Base-by-base conservation (phyloP, 1,140 invertebrate genomes). In the Zaprionus inermis region DNA sequence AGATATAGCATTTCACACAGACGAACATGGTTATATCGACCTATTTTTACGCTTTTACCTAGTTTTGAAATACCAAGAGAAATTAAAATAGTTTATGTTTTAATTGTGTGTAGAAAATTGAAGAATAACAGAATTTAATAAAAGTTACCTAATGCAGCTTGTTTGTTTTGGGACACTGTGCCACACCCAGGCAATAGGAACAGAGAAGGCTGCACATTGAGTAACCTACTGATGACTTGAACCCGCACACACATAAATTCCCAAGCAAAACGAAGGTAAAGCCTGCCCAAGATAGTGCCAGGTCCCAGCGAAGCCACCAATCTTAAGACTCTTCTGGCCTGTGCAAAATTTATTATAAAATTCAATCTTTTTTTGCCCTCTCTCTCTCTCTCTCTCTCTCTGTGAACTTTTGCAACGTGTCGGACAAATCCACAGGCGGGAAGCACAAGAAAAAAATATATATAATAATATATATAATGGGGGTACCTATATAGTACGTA, bases 291-390 rank as follows among this genome's bases (percentile, higher is more conserved):
- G 56, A 73, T 59, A 73, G 55, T 18, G 32, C 16, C 32, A 58
- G 34, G 30, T 11, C 51, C 22, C 71, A 38, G 18, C n/a, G 51
- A 34, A 18, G 32, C 41, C 44, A 68, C 34, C 57, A 68, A 73
- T 73, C 65, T 61, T 61, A 56, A 69, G 57, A 56, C 71, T 73
- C 32, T 46, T 59, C 34, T 67, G 63, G 74, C 75, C 82, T 79
- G 46, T 18, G 61, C 49, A 65, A 77, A 89, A 88, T 89, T 89
- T 88, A 88, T 88, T 88, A 79, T 84, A 83, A 89, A 89, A 88
- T 80, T 89, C 84, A 89, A 88, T 89, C 67, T 89, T 84, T 78
- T 72, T 72, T 76, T 51, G 20, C 3, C 18, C 0, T 18, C 18
- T 32, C 24, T 34, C 11, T 16, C n/a, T 56, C 14, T 16, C 5